phyloP scores from a whole-genome alignment of 2,888 invertebrate species.

The Acronicta aceris region DNA sequence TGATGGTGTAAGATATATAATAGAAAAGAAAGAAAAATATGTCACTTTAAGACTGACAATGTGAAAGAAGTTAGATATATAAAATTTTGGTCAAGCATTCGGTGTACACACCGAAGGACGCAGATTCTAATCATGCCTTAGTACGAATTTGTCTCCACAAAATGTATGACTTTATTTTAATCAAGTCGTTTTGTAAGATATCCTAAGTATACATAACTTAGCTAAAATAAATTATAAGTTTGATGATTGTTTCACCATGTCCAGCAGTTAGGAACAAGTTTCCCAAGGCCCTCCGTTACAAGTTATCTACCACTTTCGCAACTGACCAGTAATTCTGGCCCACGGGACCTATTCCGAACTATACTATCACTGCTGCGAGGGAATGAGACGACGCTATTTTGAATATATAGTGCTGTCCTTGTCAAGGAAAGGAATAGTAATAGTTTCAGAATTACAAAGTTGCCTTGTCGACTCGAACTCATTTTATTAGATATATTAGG shows the following conservation, averaged over 20 bases:
- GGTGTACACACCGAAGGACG: no score
- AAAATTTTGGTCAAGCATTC: no score
- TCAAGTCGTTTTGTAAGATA: no score
- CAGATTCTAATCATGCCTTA: no score
- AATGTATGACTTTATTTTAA: no score
- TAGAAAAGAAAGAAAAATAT: no score
- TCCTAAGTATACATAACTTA: conserved; percentile 7
- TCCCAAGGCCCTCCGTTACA: conserved; percentile 43
- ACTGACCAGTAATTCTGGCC: conserved; percentile 48
- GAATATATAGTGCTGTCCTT: conserved; percentile 17
- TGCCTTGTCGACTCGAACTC: conserved; percentile 31
- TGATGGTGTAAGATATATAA: no score
- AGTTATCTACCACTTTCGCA: conserved; percentile 45
- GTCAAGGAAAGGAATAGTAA: conserved; percentile 38
- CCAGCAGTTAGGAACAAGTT: conserved; percentile 46
- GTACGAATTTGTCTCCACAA: no score
- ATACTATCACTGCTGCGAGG: conserved; percentile 27
- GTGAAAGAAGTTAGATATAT: no score
- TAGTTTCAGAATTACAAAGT: conserved; percentile 42
- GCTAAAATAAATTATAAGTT: conserved; percentile 27
- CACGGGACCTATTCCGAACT: conserved; percentile 37
- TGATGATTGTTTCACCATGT: conserved; percentile 41
- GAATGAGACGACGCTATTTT: conserved; percentile 20
- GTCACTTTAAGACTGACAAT: no score
- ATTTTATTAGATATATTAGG: conserved; percentile 34